Evolutionary conservation across 2,797 vertebrate species (phyloP).

Genomic region (Pseudochirops corinnae): DNA sequence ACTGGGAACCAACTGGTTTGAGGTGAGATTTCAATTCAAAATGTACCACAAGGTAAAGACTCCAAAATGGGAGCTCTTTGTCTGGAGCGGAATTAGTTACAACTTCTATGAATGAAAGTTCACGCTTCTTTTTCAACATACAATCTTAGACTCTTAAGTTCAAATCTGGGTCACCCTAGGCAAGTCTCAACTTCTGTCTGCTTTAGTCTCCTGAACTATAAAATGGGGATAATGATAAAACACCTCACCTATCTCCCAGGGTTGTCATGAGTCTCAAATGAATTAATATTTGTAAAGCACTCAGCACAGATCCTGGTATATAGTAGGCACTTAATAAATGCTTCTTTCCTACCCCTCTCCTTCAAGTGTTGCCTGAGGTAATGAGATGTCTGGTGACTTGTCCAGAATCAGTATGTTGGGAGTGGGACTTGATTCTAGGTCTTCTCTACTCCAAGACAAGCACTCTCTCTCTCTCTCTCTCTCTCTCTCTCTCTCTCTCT

Average conservation of each 20-base stretch:
- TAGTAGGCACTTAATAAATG: not conserved
- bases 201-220: not conserved
- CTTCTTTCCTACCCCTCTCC: not conserved
- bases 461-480: no score
- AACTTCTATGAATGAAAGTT: not conserved
- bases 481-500: no score
- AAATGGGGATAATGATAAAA: not conserved
- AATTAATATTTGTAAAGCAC: not conserved
- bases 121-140: not conserved
- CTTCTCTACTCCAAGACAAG: not conserved
- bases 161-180: not conserved
- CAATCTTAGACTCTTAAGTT: not conserved
- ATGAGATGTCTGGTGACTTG: not conserved
- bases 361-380: not conserved
- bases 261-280: not conserved
- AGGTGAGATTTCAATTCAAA: no score
- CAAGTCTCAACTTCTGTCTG: not conserved
- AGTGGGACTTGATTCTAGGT: not conserved
- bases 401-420: not conserved
- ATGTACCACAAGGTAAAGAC: not conserved
- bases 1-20: no score
- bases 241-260: accelerated
- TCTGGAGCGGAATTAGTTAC: not conserved
- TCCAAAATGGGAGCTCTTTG: not conserved
- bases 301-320: not conserved